These are phyloP conservation scores for Caenorhabditis auriculariae DNA, from an alignment of 2,888 invertebrate species.

Conservation along the genomic window DNA sequence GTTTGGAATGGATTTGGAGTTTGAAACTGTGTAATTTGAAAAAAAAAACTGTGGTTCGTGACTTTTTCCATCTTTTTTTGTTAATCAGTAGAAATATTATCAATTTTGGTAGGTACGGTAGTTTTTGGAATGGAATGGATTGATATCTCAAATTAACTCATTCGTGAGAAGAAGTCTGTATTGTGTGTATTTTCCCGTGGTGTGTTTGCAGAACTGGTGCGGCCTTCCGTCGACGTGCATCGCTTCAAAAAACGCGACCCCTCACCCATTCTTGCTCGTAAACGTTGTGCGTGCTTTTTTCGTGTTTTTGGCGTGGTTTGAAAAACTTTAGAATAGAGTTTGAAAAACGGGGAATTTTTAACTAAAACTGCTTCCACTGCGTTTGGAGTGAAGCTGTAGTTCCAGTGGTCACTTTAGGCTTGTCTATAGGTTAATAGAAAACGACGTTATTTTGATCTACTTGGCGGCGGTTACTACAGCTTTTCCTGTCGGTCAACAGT, in stretches of 20 bases:
- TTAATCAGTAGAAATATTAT: not conserved
- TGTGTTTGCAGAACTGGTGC: constrained; percentile 43
- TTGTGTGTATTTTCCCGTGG: constrained; percentile 2
- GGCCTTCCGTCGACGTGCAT: constrained; percentile 37
- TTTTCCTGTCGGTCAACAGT: no score
- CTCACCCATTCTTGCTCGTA: constrained; percentile 51
- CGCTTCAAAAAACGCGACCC: constrained; percentile 51
- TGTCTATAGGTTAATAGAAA: no score
- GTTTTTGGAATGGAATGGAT: no score
- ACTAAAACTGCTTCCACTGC: no score
- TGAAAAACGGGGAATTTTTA: no score
- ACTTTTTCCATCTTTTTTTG: not conserved
- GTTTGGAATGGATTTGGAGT: not conserved
- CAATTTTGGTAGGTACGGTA: not conserved
- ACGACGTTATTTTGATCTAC: no score
- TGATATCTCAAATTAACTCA: no score
- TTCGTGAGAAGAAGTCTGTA: no score
- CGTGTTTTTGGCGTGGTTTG: not conserved
- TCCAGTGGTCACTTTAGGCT: no score
- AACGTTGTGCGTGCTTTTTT: constrained; percentile 42
- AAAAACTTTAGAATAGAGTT: not conserved
- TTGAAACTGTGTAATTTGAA: not conserved
- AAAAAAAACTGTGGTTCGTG: constrained; percentile 1
- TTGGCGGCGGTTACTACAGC: no score
- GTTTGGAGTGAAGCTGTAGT: no score